These are phyloP conservation scores for Platerodrilus igneus DNA, from an alignment of 2,888 invertebrate genomes.

Conservation along the genomic window DNA sequence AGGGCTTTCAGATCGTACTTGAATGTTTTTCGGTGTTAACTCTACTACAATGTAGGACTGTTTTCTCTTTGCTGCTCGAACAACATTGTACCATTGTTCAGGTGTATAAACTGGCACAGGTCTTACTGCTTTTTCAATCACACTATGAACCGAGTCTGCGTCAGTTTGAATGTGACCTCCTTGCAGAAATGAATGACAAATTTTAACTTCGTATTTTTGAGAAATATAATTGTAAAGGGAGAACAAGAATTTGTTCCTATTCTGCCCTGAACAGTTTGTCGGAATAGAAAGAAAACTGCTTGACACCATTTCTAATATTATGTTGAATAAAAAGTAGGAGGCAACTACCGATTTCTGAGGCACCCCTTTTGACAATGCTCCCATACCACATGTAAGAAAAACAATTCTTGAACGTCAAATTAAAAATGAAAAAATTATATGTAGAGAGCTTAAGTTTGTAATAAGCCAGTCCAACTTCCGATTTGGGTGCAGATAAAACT, in stretches of 20 bases:
- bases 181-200: not conserved
- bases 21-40: too few relatives aligned
- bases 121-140: slow-evolving; percentile 1
- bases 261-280: slow-evolving; percentile 1
- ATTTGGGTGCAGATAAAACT: not conserved
- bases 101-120: slow-evolving; percentile 1
- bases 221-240: not conserved
- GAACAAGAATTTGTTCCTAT: not conserved
- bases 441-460: not conserved
- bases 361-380: not conserved
- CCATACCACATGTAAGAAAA: slow-evolving; percentile 4
- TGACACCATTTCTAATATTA: too few relatives aligned
- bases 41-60: not conserved
- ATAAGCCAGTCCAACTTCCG: not conserved
- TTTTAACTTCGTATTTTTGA: not conserved
- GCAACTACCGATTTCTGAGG: slow-evolving; percentile 4
- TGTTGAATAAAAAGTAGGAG: too few relatives aligned
- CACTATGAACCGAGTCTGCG: too few relatives aligned
- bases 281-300: too few relatives aligned
- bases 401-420: not conserved
- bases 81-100: not conserved
- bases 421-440: slow-evolving; percentile 1
- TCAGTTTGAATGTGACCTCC: slow-evolving; percentile 1
- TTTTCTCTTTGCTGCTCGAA: not conserved
- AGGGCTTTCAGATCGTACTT: too few relatives aligned